Percentiles rank a stretch among this genome's conserved stretches.
These are phyloP conservation scores for Myotis daubentonii DNA, from an alignment of 2,797 vertebrate genomes.

Conservation along the genomic window DNA sequence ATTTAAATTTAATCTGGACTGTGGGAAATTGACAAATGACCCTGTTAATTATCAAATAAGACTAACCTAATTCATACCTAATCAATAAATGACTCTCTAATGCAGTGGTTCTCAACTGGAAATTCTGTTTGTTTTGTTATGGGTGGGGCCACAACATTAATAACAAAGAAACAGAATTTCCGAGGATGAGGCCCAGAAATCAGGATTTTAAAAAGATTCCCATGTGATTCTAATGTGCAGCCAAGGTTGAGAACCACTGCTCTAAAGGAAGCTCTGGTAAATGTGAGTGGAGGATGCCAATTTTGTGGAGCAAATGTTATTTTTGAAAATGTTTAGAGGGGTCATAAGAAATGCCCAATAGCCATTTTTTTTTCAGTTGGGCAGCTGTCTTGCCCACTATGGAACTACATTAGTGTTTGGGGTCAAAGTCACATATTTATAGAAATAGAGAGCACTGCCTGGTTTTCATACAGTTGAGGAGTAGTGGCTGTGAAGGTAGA, in stretches of 20 bases:
- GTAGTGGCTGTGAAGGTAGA: not conserved
- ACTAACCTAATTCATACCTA: not conserved
- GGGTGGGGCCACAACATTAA: too few relatives aligned
- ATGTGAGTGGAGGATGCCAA: not conserved
- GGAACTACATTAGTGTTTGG: not conserved
- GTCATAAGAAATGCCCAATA: not conserved
- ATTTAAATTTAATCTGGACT: constrained; percentile 33
- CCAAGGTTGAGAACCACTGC: too few relatives aligned
- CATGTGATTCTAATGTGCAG: too few relatives aligned
- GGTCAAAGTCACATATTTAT: not conserved
- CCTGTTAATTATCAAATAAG: constrained; percentile 56
- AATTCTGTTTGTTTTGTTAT: too few relatives aligned
- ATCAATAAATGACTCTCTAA: constrained; percentile 1
- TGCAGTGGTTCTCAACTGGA: too few relatives aligned
- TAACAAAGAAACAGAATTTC: too few relatives aligned
- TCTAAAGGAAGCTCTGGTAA: not conserved
- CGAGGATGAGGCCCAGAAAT: too few relatives aligned
- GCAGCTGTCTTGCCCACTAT: not conserved
- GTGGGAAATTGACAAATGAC: constrained; percentile 27
- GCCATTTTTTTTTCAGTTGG: not conserved
- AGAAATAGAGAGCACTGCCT: not conserved
- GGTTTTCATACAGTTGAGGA: not conserved
- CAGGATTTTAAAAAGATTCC: too few relatives aligned
- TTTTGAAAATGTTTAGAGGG: constrained; percentile 47
- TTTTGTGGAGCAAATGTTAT: not conserved